A percentile compares a stretch with the other conserved stretches of the same genome.
These are phyloP conservation scores for Brachionus manjavacas DNA, from an alignment of 1,140 invertebrate species.

Conservation along the genomic window DNA sequence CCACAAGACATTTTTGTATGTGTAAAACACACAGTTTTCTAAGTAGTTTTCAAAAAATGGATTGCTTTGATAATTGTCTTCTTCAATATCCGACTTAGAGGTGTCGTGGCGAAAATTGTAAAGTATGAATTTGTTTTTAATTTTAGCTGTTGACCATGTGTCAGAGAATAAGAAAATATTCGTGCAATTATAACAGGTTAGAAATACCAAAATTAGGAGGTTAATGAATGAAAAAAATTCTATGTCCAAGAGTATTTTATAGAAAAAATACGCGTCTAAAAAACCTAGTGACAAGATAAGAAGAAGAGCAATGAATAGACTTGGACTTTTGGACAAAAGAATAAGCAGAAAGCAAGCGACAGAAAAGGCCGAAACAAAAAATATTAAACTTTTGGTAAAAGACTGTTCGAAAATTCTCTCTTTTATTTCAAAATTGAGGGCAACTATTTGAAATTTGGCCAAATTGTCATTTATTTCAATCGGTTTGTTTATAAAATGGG, in stretches of 20 bases:
- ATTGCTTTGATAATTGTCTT: neutral
- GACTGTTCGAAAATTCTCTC: neutral
- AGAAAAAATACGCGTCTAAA: slow-evolving; percentile 31
- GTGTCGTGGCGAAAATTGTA: neutral
- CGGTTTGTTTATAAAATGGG: slow-evolving; percentile 8
- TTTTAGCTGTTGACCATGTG: neutral
- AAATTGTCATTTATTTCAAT: slow-evolving; percentile 5
- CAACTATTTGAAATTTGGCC: neutral
- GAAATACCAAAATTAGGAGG: neutral
- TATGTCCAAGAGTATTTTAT: neutral
- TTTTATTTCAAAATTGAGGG: slow-evolving; percentile 31
- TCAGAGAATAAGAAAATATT: neutral
- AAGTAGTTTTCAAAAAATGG: neutral
- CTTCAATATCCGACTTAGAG: neutral
- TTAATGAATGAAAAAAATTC: slow-evolving; percentile 32
- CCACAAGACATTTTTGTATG: slow-evolving; percentile 8
- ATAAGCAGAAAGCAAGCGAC: neutral
- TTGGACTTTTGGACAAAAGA: neutral
- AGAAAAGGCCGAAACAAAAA: neutral
- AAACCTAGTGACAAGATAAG: neutral
- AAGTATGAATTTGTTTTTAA: slow-evolving; percentile 6
- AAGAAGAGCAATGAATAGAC: neutral
- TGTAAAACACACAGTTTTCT: slow-evolving; percentile 16
- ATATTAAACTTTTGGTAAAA: neutral
- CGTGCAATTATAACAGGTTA: neutral